Conservation (phyloP, 2,113 vertebrate species). For the Papio anubis region DNA sequence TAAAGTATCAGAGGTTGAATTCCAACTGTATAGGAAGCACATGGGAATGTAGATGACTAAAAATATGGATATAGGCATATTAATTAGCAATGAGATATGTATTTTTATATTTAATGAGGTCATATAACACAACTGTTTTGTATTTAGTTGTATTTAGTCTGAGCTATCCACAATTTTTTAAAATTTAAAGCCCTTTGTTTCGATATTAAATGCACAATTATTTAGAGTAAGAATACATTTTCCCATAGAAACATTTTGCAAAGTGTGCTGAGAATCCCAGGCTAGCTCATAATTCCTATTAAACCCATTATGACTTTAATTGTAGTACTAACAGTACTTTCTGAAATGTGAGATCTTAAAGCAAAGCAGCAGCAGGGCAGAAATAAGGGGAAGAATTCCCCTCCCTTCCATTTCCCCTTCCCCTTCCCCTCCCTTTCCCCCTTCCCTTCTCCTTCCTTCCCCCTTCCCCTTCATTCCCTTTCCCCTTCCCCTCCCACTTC, state of each 20-base stretch:
- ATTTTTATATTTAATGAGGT: background rate
- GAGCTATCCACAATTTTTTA: background rate
- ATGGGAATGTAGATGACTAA: background rate
- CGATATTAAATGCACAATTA: background rate
- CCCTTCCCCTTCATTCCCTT: background rate
- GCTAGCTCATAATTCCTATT: background rate
- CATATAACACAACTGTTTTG: background rate
- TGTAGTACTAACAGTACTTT: background rate
- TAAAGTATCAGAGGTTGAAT: background rate
- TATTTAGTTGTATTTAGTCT: background rate
- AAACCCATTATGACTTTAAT: background rate
- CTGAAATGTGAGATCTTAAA: background rate
- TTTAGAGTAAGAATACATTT: background rate
- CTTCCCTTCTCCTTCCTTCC: background rate
- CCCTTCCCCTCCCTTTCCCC: background rate
- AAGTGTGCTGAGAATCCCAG: background rate
- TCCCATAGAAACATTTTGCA: background rate
- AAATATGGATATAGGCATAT: background rate
- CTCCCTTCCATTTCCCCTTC: background rate
- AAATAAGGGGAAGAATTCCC: background rate
- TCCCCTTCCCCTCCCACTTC: background rate
- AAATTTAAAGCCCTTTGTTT: background rate
- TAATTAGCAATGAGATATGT: background rate
- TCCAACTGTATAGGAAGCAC: background rate
- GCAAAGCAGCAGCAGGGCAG: background rate